phyloP scores from a whole-genome alignment of 1,140 invertebrate species.

The Ceratoteleas bidentatus region DNA sequence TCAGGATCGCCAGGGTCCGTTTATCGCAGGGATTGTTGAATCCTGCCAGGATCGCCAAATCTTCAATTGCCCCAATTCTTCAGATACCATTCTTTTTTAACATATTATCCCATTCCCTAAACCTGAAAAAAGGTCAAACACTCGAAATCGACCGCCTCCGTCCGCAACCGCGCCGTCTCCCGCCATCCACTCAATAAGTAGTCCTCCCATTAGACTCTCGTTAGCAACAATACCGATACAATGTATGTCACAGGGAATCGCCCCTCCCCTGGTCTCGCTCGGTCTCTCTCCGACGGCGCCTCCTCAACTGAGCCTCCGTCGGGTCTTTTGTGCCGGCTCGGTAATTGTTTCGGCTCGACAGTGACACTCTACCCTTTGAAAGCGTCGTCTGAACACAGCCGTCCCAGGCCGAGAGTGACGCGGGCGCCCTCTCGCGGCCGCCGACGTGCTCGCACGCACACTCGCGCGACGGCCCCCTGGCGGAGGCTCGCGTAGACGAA shows the following conservation, averaged over 20 bases:
- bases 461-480: background rate
- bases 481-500: slow-evolving; percentile 58
- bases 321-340: slow-evolving; percentile 20
- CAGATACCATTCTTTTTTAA: no score
- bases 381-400: slow-evolving; percentile 27
- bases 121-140: no score
- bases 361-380: slow-evolving; percentile 45
- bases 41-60: no score
- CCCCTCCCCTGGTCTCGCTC: slow-evolving; percentile 2
- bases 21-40: no score
- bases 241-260: slow-evolving; percentile 17
- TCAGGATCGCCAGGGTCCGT: no score
- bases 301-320: slow-evolving; percentile 17
- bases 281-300: slow-evolving; percentile 2
- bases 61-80: no score
- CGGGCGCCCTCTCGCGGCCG: slow-evolving; percentile 19
- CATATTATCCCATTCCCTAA: no score
- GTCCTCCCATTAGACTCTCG: background rate
- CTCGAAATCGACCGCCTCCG: no score
- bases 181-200: background rate
- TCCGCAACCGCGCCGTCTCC: no score
- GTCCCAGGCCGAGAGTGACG: background rate
- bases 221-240: slow-evolving; percentile 10
- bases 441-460: slow-evolving; percentile 1
- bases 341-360: slow-evolving; percentile 40